Evolutionary conservation across 1,140 invertebrate genomes (phyloP).

Genomic region (Carposina sasakii): DNA sequence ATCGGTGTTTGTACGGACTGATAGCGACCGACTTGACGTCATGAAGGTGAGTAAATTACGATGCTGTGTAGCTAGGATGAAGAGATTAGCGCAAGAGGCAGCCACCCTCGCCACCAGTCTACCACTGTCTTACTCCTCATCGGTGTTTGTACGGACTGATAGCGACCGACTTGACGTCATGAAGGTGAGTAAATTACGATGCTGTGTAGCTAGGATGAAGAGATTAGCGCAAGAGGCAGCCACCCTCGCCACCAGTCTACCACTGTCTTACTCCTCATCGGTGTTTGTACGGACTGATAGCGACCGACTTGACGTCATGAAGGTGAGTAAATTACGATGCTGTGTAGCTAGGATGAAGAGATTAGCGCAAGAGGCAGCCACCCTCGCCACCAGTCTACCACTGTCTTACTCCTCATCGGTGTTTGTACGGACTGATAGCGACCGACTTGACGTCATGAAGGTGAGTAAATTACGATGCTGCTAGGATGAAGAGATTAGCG

Average conservation of each 20-base stretch:
- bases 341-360: constrained; percentile 90
- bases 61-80: constrained; percentile 88
- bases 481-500: constrained; percentile 92
- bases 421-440: constrained; percentile 96
- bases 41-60: too few relatives aligned
- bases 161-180: constrained; percentile 94
- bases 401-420: constrained; percentile 95
- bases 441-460: constrained; percentile 96
- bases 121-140: constrained; percentile 94
- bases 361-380: constrained; percentile 96
- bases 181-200: too few relatives aligned
- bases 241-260: constrained; percentile 94
- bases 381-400: constrained; percentile 93
- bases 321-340: too few relatives aligned
- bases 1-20: constrained; percentile 97
- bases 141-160: constrained; percentile 97
- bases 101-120: constrained; percentile 95
- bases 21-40: constrained; percentile 93
- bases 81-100: constrained; percentile 95
- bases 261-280: constrained; percentile 93
- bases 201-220: constrained; percentile 89
- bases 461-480: too few relatives aligned
- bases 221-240: constrained; percentile 96
- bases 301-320: constrained; percentile 95
- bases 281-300: constrained; percentile 97